Conservation (phyloP, 2,113 vertebrate species). For the Chaenogobius annularis region DNA sequence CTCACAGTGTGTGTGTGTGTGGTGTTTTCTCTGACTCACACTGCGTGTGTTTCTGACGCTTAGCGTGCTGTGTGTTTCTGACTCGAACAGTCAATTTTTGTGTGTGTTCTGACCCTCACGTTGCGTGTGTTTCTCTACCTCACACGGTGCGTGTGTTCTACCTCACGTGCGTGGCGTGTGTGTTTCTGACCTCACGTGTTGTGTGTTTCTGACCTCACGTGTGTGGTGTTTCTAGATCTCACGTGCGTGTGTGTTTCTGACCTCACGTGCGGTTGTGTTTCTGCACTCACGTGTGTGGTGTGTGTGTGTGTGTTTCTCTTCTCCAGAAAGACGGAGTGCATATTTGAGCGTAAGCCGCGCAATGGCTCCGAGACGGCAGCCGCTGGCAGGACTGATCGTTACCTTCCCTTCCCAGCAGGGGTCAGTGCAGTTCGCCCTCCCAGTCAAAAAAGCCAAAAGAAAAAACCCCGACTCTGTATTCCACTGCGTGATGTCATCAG, state of each 20-base stretch:
- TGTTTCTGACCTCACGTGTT: too few species aligned
- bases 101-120: too few species aligned
- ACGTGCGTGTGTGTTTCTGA: too few species aligned
- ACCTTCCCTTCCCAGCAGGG: constrained; percentile 53
- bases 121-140: too few species aligned
- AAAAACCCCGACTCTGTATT: too few species aligned
- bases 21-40: too few species aligned
- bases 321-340: constrained; percentile 30
- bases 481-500: too few species aligned
- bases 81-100: too few species aligned
- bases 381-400: constrained; percentile 43
- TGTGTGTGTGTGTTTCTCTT: not conserved
- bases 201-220: constrained; percentile 53
- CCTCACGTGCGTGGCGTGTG: constrained; percentile 44
- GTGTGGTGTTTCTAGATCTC: constrained; percentile 4
- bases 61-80: too few species aligned
- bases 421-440: constrained; percentile 41
- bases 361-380: constrained; percentile 61
- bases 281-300: constrained; percentile 44
- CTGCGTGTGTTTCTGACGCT: too few species aligned
- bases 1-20: too few species aligned
- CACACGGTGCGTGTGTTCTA: constrained; percentile 55
- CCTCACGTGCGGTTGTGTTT: constrained; percentile 56
- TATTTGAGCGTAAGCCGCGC: constrained; percentile 64
- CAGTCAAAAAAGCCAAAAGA: too few species aligned